phyloP scores from a whole-genome alignment of 64 coral and sea anemone genomes.

The Dendronephthya gigantea region DNA sequence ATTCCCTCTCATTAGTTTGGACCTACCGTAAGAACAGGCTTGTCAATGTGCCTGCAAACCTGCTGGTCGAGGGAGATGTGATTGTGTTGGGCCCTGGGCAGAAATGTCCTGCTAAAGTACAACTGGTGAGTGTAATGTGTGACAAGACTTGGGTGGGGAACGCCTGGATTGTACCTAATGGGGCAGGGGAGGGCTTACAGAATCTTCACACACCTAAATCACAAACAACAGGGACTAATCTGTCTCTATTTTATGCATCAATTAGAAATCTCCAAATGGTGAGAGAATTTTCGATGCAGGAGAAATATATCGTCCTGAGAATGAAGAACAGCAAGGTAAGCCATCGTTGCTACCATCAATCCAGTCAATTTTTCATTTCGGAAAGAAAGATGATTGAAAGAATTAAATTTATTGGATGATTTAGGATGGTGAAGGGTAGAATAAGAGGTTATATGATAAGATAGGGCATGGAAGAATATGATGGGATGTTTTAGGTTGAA shows the following conservation, averaged over 20 bases:
- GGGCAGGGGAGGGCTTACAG: too few relatives aligned
- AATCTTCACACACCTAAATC: too few relatives aligned
- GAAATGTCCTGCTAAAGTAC: slow-evolving; percentile 54
- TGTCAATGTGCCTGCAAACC: slow-evolving; percentile 68
- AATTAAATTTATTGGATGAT: too few relatives aligned
- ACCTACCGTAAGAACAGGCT: slow-evolving; percentile 60
- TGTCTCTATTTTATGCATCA: too few relatives aligned
- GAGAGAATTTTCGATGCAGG: not conserved
- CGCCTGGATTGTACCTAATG: too few relatives aligned
- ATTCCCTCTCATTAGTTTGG: slow-evolving; percentile 17
- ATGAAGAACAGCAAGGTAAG: not conserved
- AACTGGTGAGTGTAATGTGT: slow-evolving; percentile 35
- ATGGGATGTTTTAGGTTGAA: too few relatives aligned
- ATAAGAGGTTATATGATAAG: too few relatives aligned
- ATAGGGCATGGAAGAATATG: too few relatives aligned
- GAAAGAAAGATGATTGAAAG: too few relatives aligned
- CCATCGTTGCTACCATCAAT: not conserved
- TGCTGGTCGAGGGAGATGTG: slow-evolving; percentile 75
- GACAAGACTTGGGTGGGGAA: too few relatives aligned
- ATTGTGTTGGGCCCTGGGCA: slow-evolving; percentile 64
- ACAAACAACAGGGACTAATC: too few relatives aligned
- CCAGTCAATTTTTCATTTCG: not conserved
- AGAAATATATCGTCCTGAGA: not conserved
- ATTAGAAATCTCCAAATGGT: not conserved
- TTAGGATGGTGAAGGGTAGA: too few relatives aligned